These are phyloP conservation scores for Procapra przewalskii DNA, from an alignment of 2,113 vertebrate genomes.

Conservation along the genomic window DNA sequence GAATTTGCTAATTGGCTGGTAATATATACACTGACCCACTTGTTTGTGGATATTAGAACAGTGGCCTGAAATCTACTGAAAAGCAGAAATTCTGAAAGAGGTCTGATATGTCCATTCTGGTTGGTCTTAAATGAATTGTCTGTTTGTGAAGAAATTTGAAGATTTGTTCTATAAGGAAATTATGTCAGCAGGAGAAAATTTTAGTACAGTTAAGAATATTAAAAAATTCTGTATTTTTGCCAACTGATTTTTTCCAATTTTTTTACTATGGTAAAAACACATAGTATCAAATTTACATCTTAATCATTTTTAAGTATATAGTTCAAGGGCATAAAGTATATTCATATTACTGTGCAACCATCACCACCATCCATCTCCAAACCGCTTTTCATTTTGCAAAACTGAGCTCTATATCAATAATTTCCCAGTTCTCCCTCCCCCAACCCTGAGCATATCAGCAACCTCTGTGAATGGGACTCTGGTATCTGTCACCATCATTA, in stretches of 20 bases:
- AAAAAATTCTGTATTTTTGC: not conserved
- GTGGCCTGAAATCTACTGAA: not conserved
- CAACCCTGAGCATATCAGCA: not conserved
- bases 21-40: not conserved
- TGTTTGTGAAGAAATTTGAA: constrained; percentile 11
- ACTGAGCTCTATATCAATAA: not conserved
- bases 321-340: not conserved
- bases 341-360: not conserved
- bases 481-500: not conserved
- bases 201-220: not conserved
- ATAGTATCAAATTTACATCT: not conserved
- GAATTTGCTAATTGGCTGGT: not conserved
- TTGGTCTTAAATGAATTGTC: not conserved
- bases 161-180: not conserved
- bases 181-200: not conserved
- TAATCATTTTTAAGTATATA: not conserved
- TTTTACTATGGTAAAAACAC: not conserved
- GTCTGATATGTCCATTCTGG: not conserved
- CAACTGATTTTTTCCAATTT: not conserved
- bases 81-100: not conserved
- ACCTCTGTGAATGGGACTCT: not conserved
- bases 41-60: not conserved
- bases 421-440: not conserved
- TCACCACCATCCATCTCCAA: not conserved
- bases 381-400: not conserved